Evolutionary conservation across 2,888 invertebrate species (phyloP).

Genomic region (Netelia inedita): DNA sequence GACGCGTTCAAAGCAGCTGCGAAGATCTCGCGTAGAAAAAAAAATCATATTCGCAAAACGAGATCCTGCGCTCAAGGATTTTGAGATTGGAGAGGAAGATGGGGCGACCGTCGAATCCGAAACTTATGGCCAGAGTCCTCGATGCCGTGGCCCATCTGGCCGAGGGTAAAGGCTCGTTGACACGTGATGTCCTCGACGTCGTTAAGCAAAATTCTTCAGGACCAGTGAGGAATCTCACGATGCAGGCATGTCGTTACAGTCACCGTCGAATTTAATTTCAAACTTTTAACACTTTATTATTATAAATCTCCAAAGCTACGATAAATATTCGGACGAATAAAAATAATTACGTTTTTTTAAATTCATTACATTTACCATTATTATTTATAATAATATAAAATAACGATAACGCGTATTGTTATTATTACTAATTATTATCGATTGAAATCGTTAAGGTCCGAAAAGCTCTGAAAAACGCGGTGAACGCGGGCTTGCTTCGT

Average conservation of each 20-base stretch:
- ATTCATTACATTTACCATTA: neutral
- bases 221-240: conserved; percentile 74
- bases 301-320: neutral
- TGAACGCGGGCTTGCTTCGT: conserved; percentile 77
- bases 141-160: conserved; percentile 75
- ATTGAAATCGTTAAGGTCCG: conserved; percentile 71
- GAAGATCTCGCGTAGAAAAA: conserved; percentile 1
- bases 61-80: neutral
- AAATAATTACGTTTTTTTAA: neutral
- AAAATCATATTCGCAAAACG: neutral
- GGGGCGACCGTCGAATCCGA: conserved; percentile 77
- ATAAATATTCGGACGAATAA: neutral
- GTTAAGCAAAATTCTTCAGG: conserved; percentile 70
- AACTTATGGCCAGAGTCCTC: conserved; percentile 77
- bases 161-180: conserved; percentile 76
- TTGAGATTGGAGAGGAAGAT: conserved; percentile 48
- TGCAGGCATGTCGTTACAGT: conserved; percentile 75
- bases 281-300: neutral
- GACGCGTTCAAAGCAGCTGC: neutral
- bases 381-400: neutral
- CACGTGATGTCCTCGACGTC: conserved; percentile 75
- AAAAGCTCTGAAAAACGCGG: conserved; percentile 79
- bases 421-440: neutral
- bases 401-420: neutral
- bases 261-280: neutral